Evolutionary conservation across 1,140 invertebrate species (phyloP).

Genomic region (Drosophila trapezifrons): DNA sequence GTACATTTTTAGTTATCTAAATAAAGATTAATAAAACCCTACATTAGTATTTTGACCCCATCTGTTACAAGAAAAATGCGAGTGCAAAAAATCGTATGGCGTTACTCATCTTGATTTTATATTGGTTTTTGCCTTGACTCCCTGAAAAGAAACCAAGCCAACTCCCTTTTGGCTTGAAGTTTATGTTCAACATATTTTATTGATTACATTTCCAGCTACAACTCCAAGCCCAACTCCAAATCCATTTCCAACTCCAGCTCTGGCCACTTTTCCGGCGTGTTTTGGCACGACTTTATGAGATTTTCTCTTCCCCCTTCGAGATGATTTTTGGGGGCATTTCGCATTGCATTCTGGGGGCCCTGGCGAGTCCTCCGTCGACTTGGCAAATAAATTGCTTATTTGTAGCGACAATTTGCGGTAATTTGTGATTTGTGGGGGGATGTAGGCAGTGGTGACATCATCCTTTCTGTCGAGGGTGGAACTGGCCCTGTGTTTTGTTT

Average conservation of each 20-base stretch:
- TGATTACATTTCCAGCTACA: constrained; percentile 66
- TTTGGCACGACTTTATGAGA: constrained; percentile 77
- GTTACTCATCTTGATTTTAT: too few species aligned
- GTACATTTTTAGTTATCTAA: too few species aligned
- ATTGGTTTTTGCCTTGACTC: too few species aligned
- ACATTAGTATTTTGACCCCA: too few species aligned
- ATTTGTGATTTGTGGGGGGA: constrained; percentile 69
- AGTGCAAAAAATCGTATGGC: too few species aligned
- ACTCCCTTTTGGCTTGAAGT: constrained; percentile 45
- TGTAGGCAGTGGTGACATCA: constrained; percentile 60
- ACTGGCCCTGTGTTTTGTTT: constrained; percentile 2
- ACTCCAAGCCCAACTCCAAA: neutral
- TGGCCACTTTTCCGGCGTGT: constrained; percentile 46
- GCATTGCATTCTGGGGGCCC: constrained; percentile 25
- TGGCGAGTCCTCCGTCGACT: constrained; percentile 12
- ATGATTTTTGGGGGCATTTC: constrained; percentile 41
- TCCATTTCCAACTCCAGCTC: constrained; percentile 9
- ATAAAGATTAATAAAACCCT: too few species aligned
- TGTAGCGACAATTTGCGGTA: constrained; percentile 82
- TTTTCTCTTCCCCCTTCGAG: constrained; percentile 41
- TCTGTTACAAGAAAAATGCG: too few species aligned
- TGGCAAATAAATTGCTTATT: constrained; percentile 82
- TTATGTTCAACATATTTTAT: constrained; percentile 78
- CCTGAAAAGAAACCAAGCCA: constrained; percentile 6
- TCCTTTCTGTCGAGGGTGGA: constrained; percentile 22